Conservation (phyloP, 2,888 invertebrate genomes). For the Plagodis pulveraria region DNA sequence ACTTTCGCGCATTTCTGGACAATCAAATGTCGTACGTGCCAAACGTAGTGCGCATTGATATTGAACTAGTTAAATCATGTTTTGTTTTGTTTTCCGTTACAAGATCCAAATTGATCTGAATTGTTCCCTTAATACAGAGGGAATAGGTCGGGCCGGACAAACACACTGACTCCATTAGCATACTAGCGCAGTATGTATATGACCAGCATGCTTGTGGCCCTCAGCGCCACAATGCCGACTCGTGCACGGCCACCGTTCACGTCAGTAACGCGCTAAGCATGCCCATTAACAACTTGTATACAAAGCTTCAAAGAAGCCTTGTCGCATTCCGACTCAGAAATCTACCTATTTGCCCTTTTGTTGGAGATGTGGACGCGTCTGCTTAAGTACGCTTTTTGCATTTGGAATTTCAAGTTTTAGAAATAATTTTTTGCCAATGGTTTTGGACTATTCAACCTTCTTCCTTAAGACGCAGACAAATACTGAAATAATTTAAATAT, state of each 20-base stretch:
- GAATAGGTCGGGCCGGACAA: slow-evolving; percentile 37
- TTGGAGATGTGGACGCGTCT: slow-evolving; percentile 31
- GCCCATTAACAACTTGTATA: slow-evolving; percentile 35
- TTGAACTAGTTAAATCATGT: too few species aligned
- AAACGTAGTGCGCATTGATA: too few species aligned
- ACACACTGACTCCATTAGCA: slow-evolving; percentile 43
- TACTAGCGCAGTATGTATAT: slow-evolving; percentile 33
- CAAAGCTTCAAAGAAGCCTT: slow-evolving; percentile 30
- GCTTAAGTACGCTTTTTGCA: slow-evolving; percentile 38
- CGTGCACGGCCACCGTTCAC: slow-evolving; percentile 31
- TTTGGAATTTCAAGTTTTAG: slow-evolving; percentile 9
- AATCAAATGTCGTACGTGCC: too few species aligned
- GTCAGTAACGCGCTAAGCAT: slow-evolving; percentile 41
- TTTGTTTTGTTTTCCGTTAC: too few species aligned
- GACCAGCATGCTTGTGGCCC: slow-evolving; percentile 9
- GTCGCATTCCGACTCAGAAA: slow-evolving; percentile 43
- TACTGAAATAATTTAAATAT: too few species aligned
- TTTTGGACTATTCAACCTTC: neutral
- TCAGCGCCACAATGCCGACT: slow-evolving; percentile 21
- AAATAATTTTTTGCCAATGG: slow-evolving; percentile 24
- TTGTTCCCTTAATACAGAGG: slow-evolving; percentile 45
- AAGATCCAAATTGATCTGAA: too few species aligned
- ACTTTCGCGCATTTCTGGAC: too few species aligned
- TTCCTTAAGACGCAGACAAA: too few species aligned
- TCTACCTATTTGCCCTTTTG: slow-evolving; percentile 38